Evolutionary conservation across 2,888 invertebrate species (phyloP).

Genomic region (Helobdella robusta): DNA sequence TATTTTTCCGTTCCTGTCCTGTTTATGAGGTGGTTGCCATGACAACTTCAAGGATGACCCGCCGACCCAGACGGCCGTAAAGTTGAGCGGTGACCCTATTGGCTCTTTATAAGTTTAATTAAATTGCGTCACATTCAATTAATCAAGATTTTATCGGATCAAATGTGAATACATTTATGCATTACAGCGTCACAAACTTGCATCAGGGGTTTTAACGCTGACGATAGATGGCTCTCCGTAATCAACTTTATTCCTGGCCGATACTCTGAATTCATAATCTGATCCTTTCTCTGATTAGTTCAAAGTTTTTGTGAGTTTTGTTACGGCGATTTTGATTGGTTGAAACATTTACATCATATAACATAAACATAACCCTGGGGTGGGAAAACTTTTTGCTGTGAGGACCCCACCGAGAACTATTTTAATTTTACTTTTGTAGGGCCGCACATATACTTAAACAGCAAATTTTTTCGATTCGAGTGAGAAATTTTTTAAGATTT

Average conservation of each 20-base stretch:
- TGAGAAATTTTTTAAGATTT: too few relatives aligned
- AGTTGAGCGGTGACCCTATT: constrained; percentile 50
- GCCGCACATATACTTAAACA: too few relatives aligned
- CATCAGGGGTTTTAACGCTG: constrained; percentile 85
- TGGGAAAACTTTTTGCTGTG: neutral
- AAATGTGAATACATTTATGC: neutral
- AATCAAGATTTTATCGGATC: neutral
- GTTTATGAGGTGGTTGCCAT: constrained; percentile 62
- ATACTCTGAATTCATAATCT: constrained; percentile 87
- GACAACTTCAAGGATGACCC: constrained; percentile 53
- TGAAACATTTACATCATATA: too few relatives aligned
- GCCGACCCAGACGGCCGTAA: constrained; percentile 75
- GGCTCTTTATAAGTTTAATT: constrained; percentile 41
- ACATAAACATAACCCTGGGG: neutral
- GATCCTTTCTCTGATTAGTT: constrained; percentile 32
- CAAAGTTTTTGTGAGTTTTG: neutral
- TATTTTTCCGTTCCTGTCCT: constrained; percentile 58
- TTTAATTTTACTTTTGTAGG: too few relatives aligned
- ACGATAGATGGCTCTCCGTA: constrained; percentile 86
- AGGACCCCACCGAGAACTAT: too few relatives aligned
- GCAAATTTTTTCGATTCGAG: too few relatives aligned
- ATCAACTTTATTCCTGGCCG: constrained; percentile 87
- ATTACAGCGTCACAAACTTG: constrained; percentile 54
- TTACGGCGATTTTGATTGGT: neutral
- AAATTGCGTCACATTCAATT: neutral